phyloP scores from a whole-genome alignment of 2,888 invertebrate genomes.

The Callosobruchus maculatus region DNA sequence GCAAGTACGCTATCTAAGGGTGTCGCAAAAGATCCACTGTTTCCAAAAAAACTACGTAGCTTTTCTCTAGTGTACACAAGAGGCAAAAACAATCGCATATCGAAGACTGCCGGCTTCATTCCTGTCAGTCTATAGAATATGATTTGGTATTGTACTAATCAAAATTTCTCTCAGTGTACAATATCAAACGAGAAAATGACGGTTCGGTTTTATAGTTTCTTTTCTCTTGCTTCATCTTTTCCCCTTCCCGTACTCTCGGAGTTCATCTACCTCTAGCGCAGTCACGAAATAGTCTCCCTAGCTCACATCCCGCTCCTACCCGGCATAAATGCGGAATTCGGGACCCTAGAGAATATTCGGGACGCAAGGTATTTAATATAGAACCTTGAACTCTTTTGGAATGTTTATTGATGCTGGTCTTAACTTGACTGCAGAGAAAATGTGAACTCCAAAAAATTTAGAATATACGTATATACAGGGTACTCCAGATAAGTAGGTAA shows the following conservation, averaged over 20 bases:
- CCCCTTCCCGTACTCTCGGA: neutral
- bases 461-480: too few species aligned
- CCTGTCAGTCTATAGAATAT: too few species aligned
- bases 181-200: neutral
- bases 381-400: neutral
- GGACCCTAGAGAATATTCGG: neutral
- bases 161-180: neutral
- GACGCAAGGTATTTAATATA: neutral
- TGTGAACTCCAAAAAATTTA: too few species aligned
- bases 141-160: too few species aligned
- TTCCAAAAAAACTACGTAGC: too few species aligned
- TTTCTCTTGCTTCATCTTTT: neutral
- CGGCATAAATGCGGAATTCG: neutral
- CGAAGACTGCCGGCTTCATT: too few species aligned
- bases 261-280: neutral
- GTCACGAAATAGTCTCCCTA: neutral
- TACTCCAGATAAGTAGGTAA: too few species aligned
- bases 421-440: neutral
- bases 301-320: neutral
- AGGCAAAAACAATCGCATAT: too few species aligned
- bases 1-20: too few species aligned
- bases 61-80: too few species aligned
- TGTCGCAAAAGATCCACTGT: too few species aligned
- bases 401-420: too few species aligned
- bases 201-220: neutral